Base-by-base conservation (phyloP, 2,113 vertebrate species). In the Neodontobutis hainanensis region DNA sequence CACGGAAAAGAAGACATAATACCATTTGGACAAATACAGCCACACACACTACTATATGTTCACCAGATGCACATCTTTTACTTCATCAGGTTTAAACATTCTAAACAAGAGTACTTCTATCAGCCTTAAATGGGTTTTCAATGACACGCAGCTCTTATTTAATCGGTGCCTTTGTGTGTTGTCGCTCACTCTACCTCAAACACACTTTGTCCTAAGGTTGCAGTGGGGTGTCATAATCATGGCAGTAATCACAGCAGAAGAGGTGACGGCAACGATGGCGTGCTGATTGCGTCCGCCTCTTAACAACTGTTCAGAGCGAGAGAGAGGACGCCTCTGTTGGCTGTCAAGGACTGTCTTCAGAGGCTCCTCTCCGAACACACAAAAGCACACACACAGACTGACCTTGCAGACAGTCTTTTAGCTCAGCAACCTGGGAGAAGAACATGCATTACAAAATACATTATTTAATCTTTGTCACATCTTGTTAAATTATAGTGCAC, bases 231-330 rank as follows among this genome's bases (percentile, higher is more conserved):
- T 66, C 57, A 57, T 70, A 70, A 73, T 78, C 62, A 75, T 6
- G 0, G 43, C 62, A 50, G 78, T 67, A 84, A 87, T 87, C 86
- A 87, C n/a, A 2, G 32, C 51, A 9, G 63, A 81, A 58, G 73
- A 70, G 70, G 27, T 3, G 48, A 27, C 2, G 5, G 11, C 3
- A 4, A 0, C 0, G 55, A 8, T 3, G 14, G 5, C 15, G 19
- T 42, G 11, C 78, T 87, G 85, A 87, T 87, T 87, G 80, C 68
- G 12, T 62, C 51, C 40, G 42, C 57, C 50, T 76, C 68, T 87
- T 68, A 8, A 70, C 1, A n/a, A 14, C 42, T 4, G 35, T 47
- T 73, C 66, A 72, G 8, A 34, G 9, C 3, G 0, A 8, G 32
- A 64, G 45, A 80, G 68, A 75, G 65, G 73, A 62, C 55, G 10